A percentile compares a stretch with the other conserved stretches of the same genome.
Conservation (phyloP, 2,113 vertebrate genomes). For the Leptocoma aspasia region DNA sequence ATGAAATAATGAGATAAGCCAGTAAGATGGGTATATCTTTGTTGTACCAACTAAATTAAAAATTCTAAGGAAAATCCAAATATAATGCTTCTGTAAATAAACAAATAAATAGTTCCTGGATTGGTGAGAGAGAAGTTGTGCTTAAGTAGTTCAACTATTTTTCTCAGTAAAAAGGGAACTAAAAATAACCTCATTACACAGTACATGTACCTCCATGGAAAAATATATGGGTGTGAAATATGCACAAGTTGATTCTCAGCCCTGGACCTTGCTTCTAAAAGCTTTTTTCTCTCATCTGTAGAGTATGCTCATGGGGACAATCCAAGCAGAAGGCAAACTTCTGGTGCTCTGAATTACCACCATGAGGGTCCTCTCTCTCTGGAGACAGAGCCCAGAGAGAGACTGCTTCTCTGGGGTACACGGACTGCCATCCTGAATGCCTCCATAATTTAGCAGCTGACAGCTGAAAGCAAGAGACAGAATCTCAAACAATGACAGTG, state of each 20-base stretch:
- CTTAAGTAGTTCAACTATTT: neutral
- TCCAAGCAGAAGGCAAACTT: neutral
- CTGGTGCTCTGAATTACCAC: neutral
- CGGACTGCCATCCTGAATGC: neutral
- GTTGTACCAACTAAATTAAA: neutral
- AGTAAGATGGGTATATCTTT: neutral
- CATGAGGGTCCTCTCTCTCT: neutral
- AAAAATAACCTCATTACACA: neutral
- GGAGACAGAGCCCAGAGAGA: neutral
- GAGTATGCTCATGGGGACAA: neutral
- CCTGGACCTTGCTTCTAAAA: neutral
- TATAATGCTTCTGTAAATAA: too few relatives aligned
- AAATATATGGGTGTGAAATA: neutral
- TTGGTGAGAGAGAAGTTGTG: neutral
- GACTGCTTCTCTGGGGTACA: neutral
- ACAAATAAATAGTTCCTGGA: neutral
- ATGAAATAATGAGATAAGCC: neutral
- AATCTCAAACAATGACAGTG: neutral
- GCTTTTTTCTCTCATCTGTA: neutral
- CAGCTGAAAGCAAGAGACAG: neutral
- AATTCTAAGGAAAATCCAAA: neutral
- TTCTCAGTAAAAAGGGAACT: neutral
- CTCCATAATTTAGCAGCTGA: neutral
- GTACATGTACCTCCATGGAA: rapidly evolving
- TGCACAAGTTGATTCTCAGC: neutral